phyloP scores from a whole-genome alignment of 2,113 vertebrate species.

The Sorex fumeus region DNA sequence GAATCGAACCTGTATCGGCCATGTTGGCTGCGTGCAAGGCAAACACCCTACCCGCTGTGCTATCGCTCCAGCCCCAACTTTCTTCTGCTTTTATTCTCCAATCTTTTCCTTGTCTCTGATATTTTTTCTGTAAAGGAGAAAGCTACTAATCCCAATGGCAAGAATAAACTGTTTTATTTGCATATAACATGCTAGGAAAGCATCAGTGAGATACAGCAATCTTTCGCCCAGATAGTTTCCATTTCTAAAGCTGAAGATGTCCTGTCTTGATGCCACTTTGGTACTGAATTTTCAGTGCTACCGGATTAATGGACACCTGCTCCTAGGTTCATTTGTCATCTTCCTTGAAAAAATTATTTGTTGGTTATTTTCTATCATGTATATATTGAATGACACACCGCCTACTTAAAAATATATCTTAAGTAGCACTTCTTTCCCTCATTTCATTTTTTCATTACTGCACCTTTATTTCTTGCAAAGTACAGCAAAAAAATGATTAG shows the following conservation, averaged over 20 bases:
- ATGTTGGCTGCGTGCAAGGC: too few relatives aligned
- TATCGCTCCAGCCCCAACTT: too few relatives aligned
- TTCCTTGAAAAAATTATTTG: constrained; percentile 70
- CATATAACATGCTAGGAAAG: constrained; percentile 89
- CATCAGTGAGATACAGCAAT: constrained; percentile 91
- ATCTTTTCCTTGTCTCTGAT: constrained; percentile 80
- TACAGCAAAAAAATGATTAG: constrained; percentile 70
- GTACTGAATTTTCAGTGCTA: constrained; percentile 87
- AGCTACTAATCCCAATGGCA: constrained; percentile 86
- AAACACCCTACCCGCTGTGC: too few relatives aligned
- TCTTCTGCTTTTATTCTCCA: constrained; percentile 84
- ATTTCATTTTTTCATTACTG: constrained; percentile 62
- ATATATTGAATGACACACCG: constrained; percentile 37
- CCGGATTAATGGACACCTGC: constrained; percentile 64
- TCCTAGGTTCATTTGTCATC: constrained; percentile 81
- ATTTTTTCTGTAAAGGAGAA: constrained; percentile 86
- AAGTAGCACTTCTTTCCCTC: constrained; percentile 4
- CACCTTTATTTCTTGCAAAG: constrained; percentile 76
- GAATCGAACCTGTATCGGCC: too few relatives aligned
- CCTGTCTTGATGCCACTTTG: constrained; percentile 85
- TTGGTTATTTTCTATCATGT: constrained; percentile 58
- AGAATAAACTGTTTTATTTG: constrained; percentile 86
- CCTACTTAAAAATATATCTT: constrained; percentile 22
- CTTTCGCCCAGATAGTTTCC: constrained; percentile 91
- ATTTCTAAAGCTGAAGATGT: constrained; percentile 87